Evolutionary conservation across 2,888 invertebrate species (phyloP).

Genomic region (Hofmannophila pseudospretella): DNA sequence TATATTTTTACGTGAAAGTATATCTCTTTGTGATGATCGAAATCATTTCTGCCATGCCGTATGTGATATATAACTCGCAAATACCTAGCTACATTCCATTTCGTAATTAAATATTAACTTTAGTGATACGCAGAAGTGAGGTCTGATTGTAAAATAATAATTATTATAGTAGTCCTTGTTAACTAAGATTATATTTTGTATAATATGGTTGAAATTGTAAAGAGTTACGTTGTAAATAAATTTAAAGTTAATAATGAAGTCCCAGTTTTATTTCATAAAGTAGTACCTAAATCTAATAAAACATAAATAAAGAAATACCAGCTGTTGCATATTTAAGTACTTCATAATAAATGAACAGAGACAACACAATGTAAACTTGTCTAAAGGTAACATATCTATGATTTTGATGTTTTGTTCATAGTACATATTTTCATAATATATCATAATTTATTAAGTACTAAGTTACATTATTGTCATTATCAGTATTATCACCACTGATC

Average conservation of each 20-base stretch:
- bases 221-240: slow-evolving; percentile 77
- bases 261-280: slow-evolving; percentile 23
- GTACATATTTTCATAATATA: no score
- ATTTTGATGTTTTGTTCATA: no score
- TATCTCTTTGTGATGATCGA: slow-evolving; percentile 24
- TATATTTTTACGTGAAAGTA: slow-evolving; percentile 8
- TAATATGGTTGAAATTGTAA: slow-evolving; percentile 76
- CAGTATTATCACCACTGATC: no score
- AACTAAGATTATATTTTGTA: slow-evolving; percentile 75
- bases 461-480: background rate
- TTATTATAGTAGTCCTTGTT: slow-evolving; percentile 54
- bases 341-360: no score
- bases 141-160: slow-evolving; percentile 73
- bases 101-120: slow-evolving; percentile 47
- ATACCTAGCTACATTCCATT: slow-evolving; percentile 52
- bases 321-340: no score
- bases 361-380: no score
- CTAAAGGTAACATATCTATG: no score
- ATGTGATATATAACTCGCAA: slow-evolving; percentile 56
- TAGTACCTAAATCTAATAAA: background rate
- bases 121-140: slow-evolving; percentile 59
- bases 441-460: no score
- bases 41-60: slow-evolving; percentile 57
- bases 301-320: background rate
- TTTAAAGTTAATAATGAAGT: slow-evolving; percentile 60